Evolutionary conservation across 2,797 vertebrate species (phyloP), one percentile per base, ranked within the genome.

Genomic region (Microctenopoma lineatum): DNA sequence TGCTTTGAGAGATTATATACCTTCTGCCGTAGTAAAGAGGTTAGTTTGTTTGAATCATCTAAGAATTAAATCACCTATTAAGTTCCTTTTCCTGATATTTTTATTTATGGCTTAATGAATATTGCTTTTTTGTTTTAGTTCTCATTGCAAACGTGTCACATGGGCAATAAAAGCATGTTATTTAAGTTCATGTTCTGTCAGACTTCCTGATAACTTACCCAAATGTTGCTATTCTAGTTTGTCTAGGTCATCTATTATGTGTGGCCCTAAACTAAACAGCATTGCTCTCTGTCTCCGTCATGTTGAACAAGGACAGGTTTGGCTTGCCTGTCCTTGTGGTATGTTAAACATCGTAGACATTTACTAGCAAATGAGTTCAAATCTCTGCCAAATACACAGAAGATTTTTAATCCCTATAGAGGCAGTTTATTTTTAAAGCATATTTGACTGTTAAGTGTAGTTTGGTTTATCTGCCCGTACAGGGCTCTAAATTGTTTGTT

Each of bases 141-240:
- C 10, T 44, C 27, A 44, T 46, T 46, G 14, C 52, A 25, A 65
- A 2, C 27, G 25, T 61, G 32, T 26, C 18, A 29, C 48, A 26
- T n/a, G 46, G 3, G 4, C 6, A 38, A 10, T 48, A 27, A 32
- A 7, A 48, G 47, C 5, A 57, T 14, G 44, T 64, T 45, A 59
- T 65, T 3, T 11, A 29, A 38, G 42, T 46, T 67, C 5, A 54
- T 14, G n/a, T 27, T 66, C 18, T 59, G 11, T 46, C 27, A 2
- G 48, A 62, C 54, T 52, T 75, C 25, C 69, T 50, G 13, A 34
- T 9, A 34, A 61, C 15, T 53, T 39, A 3, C 1, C 1, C 42
- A 55, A 36, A 75, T 58, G 64, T 61, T 75, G 73, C 52, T 18
- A 11, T 67, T 75, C 74, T 63, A 18, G 71, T 84, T 80, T 69